These are phyloP conservation scores for Silvanus unidentatus DNA, from an alignment of 2,888 invertebrate genomes.

Conservation along the genomic window DNA sequence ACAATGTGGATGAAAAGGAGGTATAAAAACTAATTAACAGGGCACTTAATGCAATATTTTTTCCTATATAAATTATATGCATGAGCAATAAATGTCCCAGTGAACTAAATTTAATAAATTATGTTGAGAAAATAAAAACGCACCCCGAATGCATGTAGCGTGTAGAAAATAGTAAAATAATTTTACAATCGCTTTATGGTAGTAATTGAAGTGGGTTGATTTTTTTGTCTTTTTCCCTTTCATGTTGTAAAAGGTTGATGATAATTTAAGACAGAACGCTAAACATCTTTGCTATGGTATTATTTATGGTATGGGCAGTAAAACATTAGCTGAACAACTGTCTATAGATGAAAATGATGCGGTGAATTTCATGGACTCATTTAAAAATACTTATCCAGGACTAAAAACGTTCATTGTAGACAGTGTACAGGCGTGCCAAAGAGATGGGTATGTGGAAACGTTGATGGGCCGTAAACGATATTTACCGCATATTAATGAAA, in stretches of 20 bases:
- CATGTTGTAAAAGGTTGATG: constrained; percentile 55
- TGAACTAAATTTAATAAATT: no score
- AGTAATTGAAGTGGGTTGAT: neutral
- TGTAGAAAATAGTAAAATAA: no score
- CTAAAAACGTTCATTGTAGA: constrained; percentile 59
- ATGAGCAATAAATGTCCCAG: no score
- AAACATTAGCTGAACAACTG: constrained; percentile 71
- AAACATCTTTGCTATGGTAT: constrained; percentile 95
- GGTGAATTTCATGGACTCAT: constrained; percentile 68
- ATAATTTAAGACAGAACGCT: constrained; percentile 74
- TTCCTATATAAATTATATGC: no score
- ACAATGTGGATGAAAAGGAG: constrained; percentile 57
- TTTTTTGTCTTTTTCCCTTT: constrained; percentile 6
- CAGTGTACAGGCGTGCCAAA: constrained; percentile 55
- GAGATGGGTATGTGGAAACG: constrained; percentile 77
- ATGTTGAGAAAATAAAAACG: no score
- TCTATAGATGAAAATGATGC: constrained; percentile 76
- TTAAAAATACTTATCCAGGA: constrained; percentile 69
- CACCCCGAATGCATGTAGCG: no score
- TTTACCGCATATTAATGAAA: constrained; percentile 67
- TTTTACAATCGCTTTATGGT: no score
- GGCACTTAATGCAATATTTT: no score
- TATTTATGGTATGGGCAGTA: constrained; percentile 93
- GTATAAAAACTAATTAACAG: constrained; percentile 40
- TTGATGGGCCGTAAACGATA: constrained; percentile 72